These are phyloP conservation scores for Cephus pulcher DNA, from an alignment of 2,888 invertebrate species.

Conservation along the genomic window DNA sequence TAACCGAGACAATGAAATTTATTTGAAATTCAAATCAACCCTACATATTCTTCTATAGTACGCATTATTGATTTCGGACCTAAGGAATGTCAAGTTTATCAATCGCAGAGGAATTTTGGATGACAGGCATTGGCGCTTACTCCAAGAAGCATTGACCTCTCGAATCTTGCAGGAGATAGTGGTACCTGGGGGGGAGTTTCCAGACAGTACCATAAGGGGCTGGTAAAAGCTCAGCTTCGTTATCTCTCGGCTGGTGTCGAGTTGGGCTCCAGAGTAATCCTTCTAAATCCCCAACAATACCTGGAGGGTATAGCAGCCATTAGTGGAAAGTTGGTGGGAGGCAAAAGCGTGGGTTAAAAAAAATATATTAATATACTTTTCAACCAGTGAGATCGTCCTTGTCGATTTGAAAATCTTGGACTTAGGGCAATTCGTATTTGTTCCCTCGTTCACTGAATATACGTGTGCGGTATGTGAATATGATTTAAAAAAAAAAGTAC, in stretches of 20 bases:
- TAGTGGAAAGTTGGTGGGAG: slow-evolving; percentile 23
- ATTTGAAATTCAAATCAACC: not conserved
- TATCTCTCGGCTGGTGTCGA: slow-evolving; percentile 34
- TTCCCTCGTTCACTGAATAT: not conserved
- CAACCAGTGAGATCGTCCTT: not conserved
- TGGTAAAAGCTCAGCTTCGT: slow-evolving; percentile 13
- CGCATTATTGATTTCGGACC: not conserved
- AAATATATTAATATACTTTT: slow-evolving; percentile 35
- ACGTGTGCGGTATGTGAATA: not conserved
- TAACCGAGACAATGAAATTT: not conserved
- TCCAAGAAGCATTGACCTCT: not conserved
- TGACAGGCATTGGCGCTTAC: not conserved
- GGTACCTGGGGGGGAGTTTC: slow-evolving; percentile 6
- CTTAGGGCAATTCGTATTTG: not conserved
- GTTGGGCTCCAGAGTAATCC: slow-evolving; percentile 34
- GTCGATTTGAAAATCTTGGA: not conserved
- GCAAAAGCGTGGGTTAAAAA: not conserved
- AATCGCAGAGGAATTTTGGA: not conserved
- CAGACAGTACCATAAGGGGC: slow-evolving; percentile 12
- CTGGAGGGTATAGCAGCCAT: slow-evolving; percentile 33
- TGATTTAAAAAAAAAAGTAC: not conserved
- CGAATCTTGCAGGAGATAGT: not conserved
- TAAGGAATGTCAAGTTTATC: not conserved
- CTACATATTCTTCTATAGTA: not conserved
- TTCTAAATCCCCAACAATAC: slow-evolving; percentile 36